phyloP scores from a whole-genome alignment of 2,888 invertebrate genomes.

The Oxycera nigricornis region DNA sequence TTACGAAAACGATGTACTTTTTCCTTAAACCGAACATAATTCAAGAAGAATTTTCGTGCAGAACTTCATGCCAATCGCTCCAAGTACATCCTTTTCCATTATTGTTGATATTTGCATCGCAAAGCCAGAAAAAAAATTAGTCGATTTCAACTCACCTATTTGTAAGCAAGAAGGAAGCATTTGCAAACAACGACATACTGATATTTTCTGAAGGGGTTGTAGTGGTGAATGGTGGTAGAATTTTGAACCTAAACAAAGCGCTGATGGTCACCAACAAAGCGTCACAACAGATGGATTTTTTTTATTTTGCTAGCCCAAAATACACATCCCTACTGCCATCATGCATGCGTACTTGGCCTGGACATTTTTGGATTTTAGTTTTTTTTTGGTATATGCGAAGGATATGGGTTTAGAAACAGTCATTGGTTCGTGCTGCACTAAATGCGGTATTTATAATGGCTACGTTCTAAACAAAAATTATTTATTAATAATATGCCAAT shows the following conservation, averaged over 20 bases:
- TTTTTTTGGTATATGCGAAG: neutral
- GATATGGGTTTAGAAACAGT: neutral
- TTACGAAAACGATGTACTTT: neutral
- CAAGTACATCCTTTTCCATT: neutral
- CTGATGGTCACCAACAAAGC: constrained; percentile 28
- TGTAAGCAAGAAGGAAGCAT: neutral
- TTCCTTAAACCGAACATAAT: neutral
- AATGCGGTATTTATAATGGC: neutral
- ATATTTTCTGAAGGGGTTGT: neutral
- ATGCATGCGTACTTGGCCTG: constrained; percentile 1
- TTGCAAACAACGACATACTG: neutral
- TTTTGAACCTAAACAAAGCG: constrained; percentile 18
- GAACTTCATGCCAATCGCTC: too few relatives aligned
- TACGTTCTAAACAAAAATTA: neutral
- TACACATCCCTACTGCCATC: constrained; percentile 33
- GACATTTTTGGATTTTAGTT: neutral
- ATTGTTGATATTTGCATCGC: neutral
- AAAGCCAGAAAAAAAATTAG: neutral
- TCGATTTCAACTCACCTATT: constrained; percentile 17
- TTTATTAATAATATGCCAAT: constrained; percentile 20
- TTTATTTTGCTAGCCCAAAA: constrained; percentile 18
- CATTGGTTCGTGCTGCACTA: neutral
- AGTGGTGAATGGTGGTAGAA: neutral
- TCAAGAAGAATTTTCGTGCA: too few relatives aligned
- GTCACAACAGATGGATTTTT: constrained; percentile 25